A percentile compares a stretch with the other conserved stretches of the same genome.
phyloP scores from a whole-genome alignment of 2,888 invertebrate genomes.

The Amiota minor region DNA sequence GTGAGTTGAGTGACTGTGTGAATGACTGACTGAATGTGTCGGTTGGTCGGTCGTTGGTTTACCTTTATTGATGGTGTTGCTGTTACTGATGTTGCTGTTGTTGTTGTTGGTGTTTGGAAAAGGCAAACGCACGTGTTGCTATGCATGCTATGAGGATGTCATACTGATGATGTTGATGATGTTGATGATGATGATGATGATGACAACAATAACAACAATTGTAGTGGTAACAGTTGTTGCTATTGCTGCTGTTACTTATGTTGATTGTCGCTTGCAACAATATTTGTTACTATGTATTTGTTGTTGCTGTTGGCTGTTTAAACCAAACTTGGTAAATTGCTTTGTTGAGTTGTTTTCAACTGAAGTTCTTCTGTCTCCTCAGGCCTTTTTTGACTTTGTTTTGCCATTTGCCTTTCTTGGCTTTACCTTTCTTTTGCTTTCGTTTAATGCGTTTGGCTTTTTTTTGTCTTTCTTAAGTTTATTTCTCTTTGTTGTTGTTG shows the following conservation, averaged over 20 bases:
- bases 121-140: constrained; percentile 71
- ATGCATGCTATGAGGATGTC: constrained; percentile 68
- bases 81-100: constrained; percentile 21
- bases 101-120: constrained; percentile 49
- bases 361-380: constrained; percentile 8
- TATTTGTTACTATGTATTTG: constrained; percentile 10
- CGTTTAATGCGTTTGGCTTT: neutral
- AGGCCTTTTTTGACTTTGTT: constrained; percentile 33
- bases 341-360: constrained; percentile 53
- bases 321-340: constrained; percentile 71
- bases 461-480: constrained; percentile 20
- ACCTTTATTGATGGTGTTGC: neutral
- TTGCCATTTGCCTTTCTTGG: constrained; percentile 57
- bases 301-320: constrained; percentile 52
- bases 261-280: constrained; percentile 30
- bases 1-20: constrained; percentile 7
- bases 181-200: constrained; percentile 58
- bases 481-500: constrained; percentile 1
- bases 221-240: constrained; percentile 58
- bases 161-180: constrained; percentile 51
- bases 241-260: constrained; percentile 47
- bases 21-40: constrained; percentile 12
- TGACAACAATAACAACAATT: constrained; percentile 9
- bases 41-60: neutral
- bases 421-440: constrained; percentile 45